Evolutionary conservation across 1,140 invertebrate species (phyloP).

Genomic region (Tetramorium parvispinum): DNA sequence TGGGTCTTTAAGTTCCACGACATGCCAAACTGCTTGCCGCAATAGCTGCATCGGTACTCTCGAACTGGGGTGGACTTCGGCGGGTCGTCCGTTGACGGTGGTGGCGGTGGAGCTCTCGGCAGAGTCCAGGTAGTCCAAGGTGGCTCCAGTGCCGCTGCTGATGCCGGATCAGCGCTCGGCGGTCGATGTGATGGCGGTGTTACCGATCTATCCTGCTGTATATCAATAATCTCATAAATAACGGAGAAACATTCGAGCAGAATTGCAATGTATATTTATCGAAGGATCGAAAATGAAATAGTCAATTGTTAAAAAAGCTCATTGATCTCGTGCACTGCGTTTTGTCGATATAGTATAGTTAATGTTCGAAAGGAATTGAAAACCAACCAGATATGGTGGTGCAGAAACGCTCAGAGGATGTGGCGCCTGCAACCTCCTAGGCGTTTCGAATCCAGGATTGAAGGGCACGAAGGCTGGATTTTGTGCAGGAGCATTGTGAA

Average conservation of each 20-base stretch:
- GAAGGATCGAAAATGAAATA: background rate
- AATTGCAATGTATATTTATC: background rate
- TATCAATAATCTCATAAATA: background rate
- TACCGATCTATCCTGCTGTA: conserved; percentile 85
- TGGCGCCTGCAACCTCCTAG: conserved; percentile 85
- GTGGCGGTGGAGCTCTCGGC: conserved; percentile 87
- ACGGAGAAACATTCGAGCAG: background rate
- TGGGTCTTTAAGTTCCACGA: conserved; percentile 96
- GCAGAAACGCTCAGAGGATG: conserved; percentile 90
- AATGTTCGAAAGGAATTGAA: background rate
- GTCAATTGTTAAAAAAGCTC: background rate
- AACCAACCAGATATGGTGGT: conserved; percentile 88
- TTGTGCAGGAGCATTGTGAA: conserved; percentile 93
- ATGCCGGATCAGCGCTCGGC: conserved; percentile 88
- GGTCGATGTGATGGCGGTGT: conserved; percentile 89
- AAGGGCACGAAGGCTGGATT: conserved; percentile 94
- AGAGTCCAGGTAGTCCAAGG: conserved; percentile 90
- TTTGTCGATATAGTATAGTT: background rate
- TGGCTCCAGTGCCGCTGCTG: conserved; percentile 83
- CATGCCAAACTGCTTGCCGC: conserved; percentile 95
- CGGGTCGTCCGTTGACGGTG: conserved; percentile 85
- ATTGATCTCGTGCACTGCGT: background rate
- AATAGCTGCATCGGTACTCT: conserved; percentile 94
- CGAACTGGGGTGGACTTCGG: conserved; percentile 88
- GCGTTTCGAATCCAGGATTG: conserved; percentile 84